Conservation (phyloP, 2,113 vertebrate genomes). For the Leptocoma aspasia region DNA sequence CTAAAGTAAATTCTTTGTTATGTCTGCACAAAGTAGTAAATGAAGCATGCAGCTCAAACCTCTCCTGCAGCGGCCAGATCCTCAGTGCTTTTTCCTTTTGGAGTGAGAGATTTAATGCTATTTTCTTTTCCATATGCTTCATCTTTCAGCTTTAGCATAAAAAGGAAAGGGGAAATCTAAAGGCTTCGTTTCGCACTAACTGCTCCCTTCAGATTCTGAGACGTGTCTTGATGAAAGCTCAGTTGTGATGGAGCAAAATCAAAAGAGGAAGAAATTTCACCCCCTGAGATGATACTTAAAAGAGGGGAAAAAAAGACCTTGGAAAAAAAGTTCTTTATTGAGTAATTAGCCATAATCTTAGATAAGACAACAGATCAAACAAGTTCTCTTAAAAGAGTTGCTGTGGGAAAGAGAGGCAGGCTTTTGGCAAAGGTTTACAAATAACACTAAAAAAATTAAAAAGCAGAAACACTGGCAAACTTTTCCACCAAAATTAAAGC, state of each 20-base stretch:
- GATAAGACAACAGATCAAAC: conserved; percentile 63
- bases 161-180: neutral
- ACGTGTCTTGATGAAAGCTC: conserved; percentile 3
- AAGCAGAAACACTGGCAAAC: neutral
- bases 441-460: neutral
- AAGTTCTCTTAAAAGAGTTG: conserved; percentile 31
- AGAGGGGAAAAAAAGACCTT: neutral
- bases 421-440: neutral
- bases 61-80: neutral
- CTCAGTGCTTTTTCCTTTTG: neutral
- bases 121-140: conserved; percentile 30
- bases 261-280: neutral
- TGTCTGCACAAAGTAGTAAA: conserved; percentile 51
- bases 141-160: neutral
- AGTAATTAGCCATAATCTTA: conserved; percentile 66
- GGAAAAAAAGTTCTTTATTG: conserved; percentile 3
- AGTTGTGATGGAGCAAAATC: conserved; percentile 9
- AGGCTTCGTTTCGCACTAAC: neutral
- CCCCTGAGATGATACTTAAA: neutral
- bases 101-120: neutral
- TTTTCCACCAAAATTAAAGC: neutral
- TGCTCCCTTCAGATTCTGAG: conserved; percentile 12
- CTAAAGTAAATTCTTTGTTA: conserved; percentile 46
- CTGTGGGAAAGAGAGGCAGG: neutral
- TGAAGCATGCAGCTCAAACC: conserved; percentile 33